phyloP scores from a whole-genome alignment of 2,113 vertebrate species.

The Chamaea fasciata region DNA sequence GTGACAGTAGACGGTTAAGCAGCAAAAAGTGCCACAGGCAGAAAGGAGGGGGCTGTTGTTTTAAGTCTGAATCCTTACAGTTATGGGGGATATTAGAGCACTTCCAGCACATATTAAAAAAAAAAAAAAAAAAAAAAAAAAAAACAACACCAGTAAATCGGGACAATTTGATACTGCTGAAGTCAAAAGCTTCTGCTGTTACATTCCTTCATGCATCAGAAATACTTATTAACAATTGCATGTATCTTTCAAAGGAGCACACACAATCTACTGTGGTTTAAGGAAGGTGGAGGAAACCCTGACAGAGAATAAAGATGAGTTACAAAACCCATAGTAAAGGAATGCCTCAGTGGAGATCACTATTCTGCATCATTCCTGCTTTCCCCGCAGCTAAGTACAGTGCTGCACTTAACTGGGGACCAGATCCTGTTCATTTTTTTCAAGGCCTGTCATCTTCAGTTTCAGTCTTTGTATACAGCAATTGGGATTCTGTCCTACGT shows the following conservation, averaged over 20 bases:
- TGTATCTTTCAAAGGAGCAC: not conserved
- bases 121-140: not conserved
- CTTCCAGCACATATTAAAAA: not conserved
- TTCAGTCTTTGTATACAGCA: not conserved
- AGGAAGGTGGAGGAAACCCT: not conserved
- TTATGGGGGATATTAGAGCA: not conserved
- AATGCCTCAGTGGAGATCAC: not conserved
- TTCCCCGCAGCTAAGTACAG: not conserved
- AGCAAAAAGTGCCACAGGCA: slow-evolving; percentile 9
- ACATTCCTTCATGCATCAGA: not conserved
- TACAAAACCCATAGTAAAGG: not conserved
- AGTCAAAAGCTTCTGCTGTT: not conserved
- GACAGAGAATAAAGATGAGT: slow-evolving; percentile 15
- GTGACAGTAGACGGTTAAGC: slow-evolving; percentile 15
- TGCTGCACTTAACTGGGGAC: not conserved
- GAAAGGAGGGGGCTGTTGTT: not conserved
- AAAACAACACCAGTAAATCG: not conserved
- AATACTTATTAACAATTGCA: not conserved
- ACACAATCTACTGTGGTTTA: not conserved
- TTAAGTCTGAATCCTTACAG: not conserved
- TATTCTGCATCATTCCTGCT: slow-evolving; percentile 23
- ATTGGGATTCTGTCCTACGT: not conserved
- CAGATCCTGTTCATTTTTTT: not conserved
- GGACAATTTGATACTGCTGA: not conserved
- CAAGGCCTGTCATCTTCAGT: not conserved